A percentile compares a stretch with the other conserved stretches of the same genome.
phyloP scores from a whole-genome alignment of 2,888 invertebrate species.

The Mimas tiliae region DNA sequence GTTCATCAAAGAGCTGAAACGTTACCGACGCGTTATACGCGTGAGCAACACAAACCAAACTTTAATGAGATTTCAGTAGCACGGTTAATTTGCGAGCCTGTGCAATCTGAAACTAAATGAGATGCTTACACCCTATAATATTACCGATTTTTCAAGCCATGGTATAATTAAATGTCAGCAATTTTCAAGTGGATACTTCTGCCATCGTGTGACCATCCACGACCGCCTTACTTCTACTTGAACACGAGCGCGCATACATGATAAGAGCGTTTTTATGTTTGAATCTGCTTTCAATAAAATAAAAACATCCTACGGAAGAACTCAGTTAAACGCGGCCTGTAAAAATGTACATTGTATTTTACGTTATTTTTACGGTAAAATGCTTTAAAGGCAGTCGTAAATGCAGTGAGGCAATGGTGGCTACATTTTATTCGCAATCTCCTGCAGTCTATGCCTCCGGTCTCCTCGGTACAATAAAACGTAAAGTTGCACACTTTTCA shows the following conservation, averaged over 20 bases:
- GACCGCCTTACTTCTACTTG: constrained; percentile 40
- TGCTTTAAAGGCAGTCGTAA: constrained; percentile 41
- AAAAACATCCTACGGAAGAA: not conserved
- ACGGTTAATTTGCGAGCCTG: constrained; percentile 10
- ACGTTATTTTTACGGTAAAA: constrained; percentile 31
- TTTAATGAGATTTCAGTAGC: constrained; percentile 18
- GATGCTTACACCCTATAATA: not conserved
- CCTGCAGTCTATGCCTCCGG: constrained; percentile 51
- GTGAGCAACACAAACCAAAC: constrained; percentile 19
- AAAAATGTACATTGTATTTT: constrained; percentile 32
- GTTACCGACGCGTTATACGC: constrained; percentile 8
- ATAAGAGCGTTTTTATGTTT: not conserved
- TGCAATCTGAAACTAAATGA: constrained; percentile 12
- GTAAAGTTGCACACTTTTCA: constrained; percentile 72
- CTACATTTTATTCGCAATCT: constrained; percentile 61
- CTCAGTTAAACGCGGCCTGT: not conserved
- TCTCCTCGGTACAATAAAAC: constrained; percentile 62
- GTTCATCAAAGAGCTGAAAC: constrained; percentile 17
- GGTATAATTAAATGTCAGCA: constrained; percentile 9
- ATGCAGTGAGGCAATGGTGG: constrained; percentile 42
- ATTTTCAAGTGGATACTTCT: not conserved
- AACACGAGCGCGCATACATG: constrained; percentile 40
- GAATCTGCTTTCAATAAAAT: constrained; percentile 4
- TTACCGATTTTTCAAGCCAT: not conserved
- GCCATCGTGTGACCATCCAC: constrained; percentile 8